These are phyloP conservation scores for Garra rufa DNA, from an alignment of 2,113 vertebrate genomes.

Conservation along the genomic window DNA sequence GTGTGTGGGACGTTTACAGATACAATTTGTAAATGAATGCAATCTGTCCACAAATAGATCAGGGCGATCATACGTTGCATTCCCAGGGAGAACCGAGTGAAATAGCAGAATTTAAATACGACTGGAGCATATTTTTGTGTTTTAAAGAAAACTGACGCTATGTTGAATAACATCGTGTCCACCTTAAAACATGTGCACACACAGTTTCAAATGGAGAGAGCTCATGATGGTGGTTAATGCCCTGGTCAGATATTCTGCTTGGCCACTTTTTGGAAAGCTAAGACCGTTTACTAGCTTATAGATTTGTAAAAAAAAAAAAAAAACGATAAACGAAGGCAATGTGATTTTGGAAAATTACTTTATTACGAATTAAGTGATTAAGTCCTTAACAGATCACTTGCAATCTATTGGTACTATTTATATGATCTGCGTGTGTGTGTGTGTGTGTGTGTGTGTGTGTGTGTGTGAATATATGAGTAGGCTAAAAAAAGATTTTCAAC, in stretches of 20 bases:
- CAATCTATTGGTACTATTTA: neutral
- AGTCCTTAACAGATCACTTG: neutral
- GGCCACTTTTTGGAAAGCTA: constrained; percentile 7
- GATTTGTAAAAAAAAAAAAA: constrained; percentile 2
- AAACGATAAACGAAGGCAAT: neutral
- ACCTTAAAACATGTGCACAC: constrained; percentile 27
- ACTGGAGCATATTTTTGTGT: neutral
- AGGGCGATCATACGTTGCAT: neutral
- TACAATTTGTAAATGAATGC: neutral
- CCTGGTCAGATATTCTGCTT: constrained; percentile 23
- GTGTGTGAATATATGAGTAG: neutral
- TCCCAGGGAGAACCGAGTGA: neutral
- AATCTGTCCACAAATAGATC: neutral
- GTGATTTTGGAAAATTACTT: neutral
- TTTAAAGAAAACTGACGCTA: neutral
- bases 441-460: neutral
- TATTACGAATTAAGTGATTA: neutral
- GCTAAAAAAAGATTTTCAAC: no score
- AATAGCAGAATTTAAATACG: neutral
- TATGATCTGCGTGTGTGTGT: neutral
- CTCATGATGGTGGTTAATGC: neutral
- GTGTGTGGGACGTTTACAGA: neutral
- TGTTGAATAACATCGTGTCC: neutral
- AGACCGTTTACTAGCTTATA: neutral
- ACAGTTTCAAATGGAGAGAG: neutral